Conservation (phyloP, 2,797 vertebrate genomes). For the Eutrigla gurnardus region DNA sequence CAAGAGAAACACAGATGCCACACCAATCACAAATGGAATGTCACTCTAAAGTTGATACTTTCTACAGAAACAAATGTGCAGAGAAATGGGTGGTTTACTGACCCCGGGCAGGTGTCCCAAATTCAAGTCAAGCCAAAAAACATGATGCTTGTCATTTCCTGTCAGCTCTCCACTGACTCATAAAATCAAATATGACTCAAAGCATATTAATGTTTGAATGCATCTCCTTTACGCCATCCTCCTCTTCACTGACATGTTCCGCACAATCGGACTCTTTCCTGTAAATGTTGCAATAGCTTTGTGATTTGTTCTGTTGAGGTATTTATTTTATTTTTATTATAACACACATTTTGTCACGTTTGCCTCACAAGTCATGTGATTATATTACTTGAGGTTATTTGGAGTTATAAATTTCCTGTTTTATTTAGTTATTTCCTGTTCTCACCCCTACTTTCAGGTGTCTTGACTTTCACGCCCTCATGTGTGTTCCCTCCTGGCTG, state of each 20-base stretch:
- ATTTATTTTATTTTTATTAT: background rate
- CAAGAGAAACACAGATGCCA: background rate
- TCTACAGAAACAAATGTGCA: too few relatives aligned
- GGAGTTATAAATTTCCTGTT: too few relatives aligned
- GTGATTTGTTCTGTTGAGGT: background rate
- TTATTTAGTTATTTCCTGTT: too few relatives aligned
- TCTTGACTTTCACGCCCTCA: too few relatives aligned
- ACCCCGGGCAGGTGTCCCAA: background rate
- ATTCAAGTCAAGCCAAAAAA: background rate
- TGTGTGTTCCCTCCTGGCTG: too few relatives aligned
- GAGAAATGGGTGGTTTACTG: background rate
- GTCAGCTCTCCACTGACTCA: background rate
- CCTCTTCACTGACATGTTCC: background rate
- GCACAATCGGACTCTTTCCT: too few relatives aligned
- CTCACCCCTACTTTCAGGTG: too few relatives aligned
- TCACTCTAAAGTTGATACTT: too few relatives aligned
- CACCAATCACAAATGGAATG: background rate
- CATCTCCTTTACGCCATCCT: background rate
- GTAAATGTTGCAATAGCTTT: too few relatives aligned
- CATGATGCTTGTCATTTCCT: background rate
- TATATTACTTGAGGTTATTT: too few relatives aligned
- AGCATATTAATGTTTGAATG: background rate
- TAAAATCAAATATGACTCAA: background rate
- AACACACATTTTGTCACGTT: background rate
- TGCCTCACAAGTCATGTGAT: too few relatives aligned